Evolutionary conservation across 2,797 vertebrate genomes (phyloP), one percentile per base, ranked within the genome.

Genomic region (Rousettus madagascariensis): DNA sequence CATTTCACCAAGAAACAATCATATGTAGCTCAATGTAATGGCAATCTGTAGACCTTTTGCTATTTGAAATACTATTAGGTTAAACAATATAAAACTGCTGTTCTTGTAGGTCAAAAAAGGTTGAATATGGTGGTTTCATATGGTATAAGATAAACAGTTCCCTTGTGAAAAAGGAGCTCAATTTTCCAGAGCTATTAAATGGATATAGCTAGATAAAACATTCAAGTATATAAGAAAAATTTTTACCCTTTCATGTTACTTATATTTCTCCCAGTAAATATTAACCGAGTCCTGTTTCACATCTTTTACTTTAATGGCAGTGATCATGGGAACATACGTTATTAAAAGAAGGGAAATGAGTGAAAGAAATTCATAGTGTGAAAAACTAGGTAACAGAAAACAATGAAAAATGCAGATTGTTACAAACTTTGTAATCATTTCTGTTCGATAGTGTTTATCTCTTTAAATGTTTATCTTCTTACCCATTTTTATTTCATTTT

Each of bases 401-500:
- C 85, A 96, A 91, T 91, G 86, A 96, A 97, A 97, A 95, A 82
- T 94, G 68, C 75, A 96, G 68, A 96, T 94, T 95, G 90, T 90
- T 95, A 83, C 69, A 95, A 91, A 94, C 86, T 93, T 95, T 79
- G 53, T 87, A 95, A 96, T 96, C 78, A 95, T 97, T 97, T 97
- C 83, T 97, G 86, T 85, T 95, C 95, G 96, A 94, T 91, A 89
- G 4, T 89, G 82, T 97, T 97, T 97, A 96, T 96, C 83, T 90
- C 86, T 96, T 95, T 96, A 97, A 96, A 93, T 96, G 95, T 96
- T 97, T 98, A 97, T 97, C 88, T 95, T 95, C 92, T 85, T 77
- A 91, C 82, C 94, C 84, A 96, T 98, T 98, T 97, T 98, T 94
- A 97, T 98, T 97, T 98, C 83, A 94, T 95, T 97, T 98, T 98